Base-by-base conservation (phyloP, 2,113 vertebrate genomes). In the Prolemur simus region DNA sequence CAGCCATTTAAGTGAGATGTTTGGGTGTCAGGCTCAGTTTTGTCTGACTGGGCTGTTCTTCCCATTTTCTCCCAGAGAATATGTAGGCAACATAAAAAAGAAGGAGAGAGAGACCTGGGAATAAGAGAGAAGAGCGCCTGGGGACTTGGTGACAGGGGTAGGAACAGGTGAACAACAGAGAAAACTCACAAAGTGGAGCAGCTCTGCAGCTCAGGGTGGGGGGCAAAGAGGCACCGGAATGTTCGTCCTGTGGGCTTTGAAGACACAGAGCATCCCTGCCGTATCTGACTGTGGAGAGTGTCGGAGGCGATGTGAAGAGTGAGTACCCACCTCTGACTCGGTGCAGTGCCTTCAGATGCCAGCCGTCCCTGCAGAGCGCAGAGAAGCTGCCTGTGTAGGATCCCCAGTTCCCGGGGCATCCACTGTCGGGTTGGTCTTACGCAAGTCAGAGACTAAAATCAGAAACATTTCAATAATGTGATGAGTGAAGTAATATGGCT, bases 61-160 rank as follows among this genome's bases (percentile, higher is more conserved):
- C 21, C 20, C 45, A 12, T 20, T 25, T 69, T 68, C 52, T 58
- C 52, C n/a, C 18, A 11, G 56, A 52, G 0, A 6, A 29, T 17
- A 13, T n/a, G 0, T 14, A 58, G 66, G 37, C 27, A 14, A 32
- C 42, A 10, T 17, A 20, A 13, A 54, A 71, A 52, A 15, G 25
- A 21, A 74, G 81, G 63, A 45, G 45, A 68, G 34, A 47, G n/a
- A 20, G 37, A 13, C 17, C 5, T 9, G 29, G 45, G 25, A 20
- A 2, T 13, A 14, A 32, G 12, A 74, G n/a, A 6, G 29, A 47
- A 32, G 54, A 12, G 5, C 8, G 0, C 49, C 27, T 0, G 0
- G 80, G 73, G 42, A 64, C 11, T 1, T 14, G 29, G 39, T 13
- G 7, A 1, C 64, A 39, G 52, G 3, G 23, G 10, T 25, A 4